These are phyloP conservation scores for Seriola dumerili DNA, from an alignment of 2,113 vertebrate genomes.

Conservation along the genomic window DNA sequence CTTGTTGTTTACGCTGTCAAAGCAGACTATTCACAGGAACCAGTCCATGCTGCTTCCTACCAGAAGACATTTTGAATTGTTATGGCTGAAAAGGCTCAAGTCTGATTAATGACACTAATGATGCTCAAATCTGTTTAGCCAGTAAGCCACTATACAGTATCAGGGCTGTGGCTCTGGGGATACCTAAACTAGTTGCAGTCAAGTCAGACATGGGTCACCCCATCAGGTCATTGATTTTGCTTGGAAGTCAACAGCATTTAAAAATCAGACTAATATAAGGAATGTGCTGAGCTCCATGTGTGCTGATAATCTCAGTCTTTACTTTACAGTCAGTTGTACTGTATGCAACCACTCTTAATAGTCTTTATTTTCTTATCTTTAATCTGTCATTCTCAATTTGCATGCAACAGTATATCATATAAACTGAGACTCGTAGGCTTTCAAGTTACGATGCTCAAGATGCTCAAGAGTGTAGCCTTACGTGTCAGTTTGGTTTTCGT, in stretches of 20 bases:
- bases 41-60: not conserved
- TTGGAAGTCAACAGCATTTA: no score
- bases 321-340: not conserved
- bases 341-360: no score
- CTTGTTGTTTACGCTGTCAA: not conserved
- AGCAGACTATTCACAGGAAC: not conserved
- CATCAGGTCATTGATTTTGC: no score
- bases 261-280: not conserved
- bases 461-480: no score
- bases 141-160: no score
- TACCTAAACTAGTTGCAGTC: no score
- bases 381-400: not conserved
- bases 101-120: not conserved
- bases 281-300: not conserved
- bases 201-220: no score
- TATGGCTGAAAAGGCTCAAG: not conserved
- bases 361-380: not conserved
- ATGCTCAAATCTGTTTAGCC: no score
- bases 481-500: not conserved
- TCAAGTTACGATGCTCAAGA: no score
- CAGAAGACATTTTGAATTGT: not conserved
- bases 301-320: not conserved
- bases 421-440: not conserved
- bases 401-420: not conserved
- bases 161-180: no score